Evolutionary conservation across 2,113 vertebrate genomes (phyloP), one percentile per base, ranked within the genome.

Genomic region (Lates calcarifer): DNA sequence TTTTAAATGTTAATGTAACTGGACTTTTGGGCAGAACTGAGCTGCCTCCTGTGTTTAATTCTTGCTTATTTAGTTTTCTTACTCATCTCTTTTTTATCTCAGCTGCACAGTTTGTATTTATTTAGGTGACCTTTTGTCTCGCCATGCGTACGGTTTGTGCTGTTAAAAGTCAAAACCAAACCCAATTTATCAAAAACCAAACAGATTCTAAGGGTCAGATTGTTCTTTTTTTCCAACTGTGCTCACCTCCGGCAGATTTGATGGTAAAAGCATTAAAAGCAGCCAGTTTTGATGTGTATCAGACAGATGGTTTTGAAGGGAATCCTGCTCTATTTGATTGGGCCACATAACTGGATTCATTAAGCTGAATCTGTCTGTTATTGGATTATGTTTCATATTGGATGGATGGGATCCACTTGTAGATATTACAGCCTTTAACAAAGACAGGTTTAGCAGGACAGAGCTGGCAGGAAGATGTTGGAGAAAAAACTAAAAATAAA

Each of bases 331-430:
- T 37, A 90, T 92, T 90, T 86, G 90, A 91, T 91, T 82, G 80
- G 76, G 39, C 77, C 71, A 73, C 80, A 65, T 91, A 91, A 92
- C 83, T 70, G 83, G 89, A 91, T 93, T 92, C 79, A 91, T 91
- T 87, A 72, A 76, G 76, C 62, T 66, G 75, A 82, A 89, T 88
- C 79, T 77, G 83, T 89, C 83, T 53, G 70, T 83, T 84, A 91
- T 91, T 90, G 89, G 89, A 91, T 91, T 90, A 88, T 31, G 76
- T 79, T 85, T 90, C 74, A 87, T 84, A 89, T 84, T 88, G 88
- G 89, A 93, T 88, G 84, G 83, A 90, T 68, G 74, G 69, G 77
- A 92, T 91, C 88, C 87, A 89, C 86, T 91, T 89, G 90, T 85
- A 87, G 81, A 87, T 83, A 85, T 87, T 79, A 71, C 55, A 37